Conservation (phyloP, 1,140 invertebrate genomes). For the Brachionus rubens region DNA sequence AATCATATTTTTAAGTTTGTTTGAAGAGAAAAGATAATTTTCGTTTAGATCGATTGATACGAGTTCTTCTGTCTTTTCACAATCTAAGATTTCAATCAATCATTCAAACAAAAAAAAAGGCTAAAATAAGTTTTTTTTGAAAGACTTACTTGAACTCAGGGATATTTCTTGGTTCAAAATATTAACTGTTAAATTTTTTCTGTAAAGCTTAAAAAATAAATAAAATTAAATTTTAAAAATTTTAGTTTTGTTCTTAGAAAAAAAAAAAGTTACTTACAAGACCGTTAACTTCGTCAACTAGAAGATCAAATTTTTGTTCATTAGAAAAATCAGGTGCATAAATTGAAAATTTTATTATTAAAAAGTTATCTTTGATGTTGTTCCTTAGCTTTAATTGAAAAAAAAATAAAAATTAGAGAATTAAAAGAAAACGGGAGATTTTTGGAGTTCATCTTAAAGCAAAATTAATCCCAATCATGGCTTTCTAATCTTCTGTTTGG, state of each 20-base stretch:
- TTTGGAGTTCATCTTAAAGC: no score
- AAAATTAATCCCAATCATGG: no score
- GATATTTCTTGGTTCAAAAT: background rate
- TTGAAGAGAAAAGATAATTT: conserved; percentile 29
- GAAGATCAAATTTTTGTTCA: background rate
- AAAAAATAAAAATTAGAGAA: background rate
- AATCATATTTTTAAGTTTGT: conserved; percentile 36
- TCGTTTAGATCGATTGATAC: background rate
- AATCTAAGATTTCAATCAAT: no score
- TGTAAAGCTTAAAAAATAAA: background rate
- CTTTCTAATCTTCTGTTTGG: no score
- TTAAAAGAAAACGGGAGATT: background rate
- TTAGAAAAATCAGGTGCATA: conserved; percentile 39
- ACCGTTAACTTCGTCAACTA: background rate
- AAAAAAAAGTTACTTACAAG: background rate
- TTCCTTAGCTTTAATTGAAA: conserved; percentile 3
- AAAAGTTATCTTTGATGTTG: conserved; percentile 17
- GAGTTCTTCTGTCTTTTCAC: conserved; percentile 10
- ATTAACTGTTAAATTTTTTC: conserved; percentile 1
- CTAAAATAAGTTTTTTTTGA: background rate
- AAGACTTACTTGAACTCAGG: conserved; percentile 3
- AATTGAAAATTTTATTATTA: conserved; percentile 3
- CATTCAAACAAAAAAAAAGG: no score
- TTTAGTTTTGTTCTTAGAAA: no score
- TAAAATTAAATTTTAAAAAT: background rate